phyloP scores from a whole-genome alignment of 2,797 vertebrate species.

The Dryobates pubescens region DNA sequence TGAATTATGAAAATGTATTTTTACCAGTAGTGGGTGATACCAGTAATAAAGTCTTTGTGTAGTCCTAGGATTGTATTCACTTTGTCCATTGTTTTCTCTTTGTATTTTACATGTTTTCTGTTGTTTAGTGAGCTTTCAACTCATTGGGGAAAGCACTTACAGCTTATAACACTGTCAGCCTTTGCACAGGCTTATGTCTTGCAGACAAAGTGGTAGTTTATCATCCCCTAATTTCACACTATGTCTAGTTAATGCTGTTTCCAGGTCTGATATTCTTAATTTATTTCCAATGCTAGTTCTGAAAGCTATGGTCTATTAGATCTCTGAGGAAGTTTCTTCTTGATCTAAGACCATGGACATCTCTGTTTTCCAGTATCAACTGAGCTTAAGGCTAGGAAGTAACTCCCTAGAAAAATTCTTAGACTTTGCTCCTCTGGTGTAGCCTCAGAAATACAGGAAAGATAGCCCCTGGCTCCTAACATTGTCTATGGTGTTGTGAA shows the following conservation, averaged over 20 bases:
- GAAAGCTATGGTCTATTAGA: background rate
- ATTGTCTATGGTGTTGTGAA: background rate
- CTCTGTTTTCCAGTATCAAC: background rate
- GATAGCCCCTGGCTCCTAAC: background rate
- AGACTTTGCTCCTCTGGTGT: background rate
- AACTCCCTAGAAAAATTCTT: background rate
- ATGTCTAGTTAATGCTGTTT: background rate
- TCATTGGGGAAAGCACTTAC: background rate
- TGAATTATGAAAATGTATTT: background rate
- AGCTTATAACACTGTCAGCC: background rate
- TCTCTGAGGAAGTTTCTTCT: background rate
- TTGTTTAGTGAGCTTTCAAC: background rate
- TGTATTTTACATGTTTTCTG: background rate
- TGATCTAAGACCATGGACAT: background rate
- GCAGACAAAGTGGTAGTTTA: background rate
- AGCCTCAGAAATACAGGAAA: background rate
- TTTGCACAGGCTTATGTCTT: background rate
- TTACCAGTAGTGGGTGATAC: background rate
- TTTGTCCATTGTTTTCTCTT: background rate
- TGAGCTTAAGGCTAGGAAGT: background rate
- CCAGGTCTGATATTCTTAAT: background rate
- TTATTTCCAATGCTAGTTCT: background rate
- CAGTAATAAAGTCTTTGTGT: background rate
- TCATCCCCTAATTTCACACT: background rate
- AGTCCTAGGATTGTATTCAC: background rate